Evolutionary conservation across 2,888 invertebrate species (phyloP).

Genomic region (Machimus rusticus): DNA sequence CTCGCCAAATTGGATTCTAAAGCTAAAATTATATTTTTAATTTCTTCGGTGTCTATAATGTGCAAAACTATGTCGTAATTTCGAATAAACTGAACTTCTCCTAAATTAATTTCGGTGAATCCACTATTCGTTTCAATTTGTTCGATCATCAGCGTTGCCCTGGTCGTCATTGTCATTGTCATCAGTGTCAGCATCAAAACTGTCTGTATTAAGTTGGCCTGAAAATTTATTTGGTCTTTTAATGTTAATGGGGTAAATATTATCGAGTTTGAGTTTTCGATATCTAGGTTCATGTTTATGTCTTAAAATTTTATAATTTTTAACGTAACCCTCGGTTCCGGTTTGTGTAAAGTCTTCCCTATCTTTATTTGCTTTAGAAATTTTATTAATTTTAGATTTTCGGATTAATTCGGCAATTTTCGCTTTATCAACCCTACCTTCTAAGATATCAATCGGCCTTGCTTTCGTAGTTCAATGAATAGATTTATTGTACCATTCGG

Average conservation of each 20-base stretch:
- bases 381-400: slow-evolving; percentile 11
- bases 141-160: no score
- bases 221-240: slow-evolving; percentile 47
- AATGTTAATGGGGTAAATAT: slow-evolving; percentile 39
- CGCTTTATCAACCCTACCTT: background rate
- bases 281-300: slow-evolving; percentile 48
- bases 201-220: slow-evolving; percentile 33
- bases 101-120: no score
- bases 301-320: slow-evolving; percentile 43
- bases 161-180: no score
- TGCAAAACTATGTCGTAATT: no score
- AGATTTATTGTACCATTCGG: slow-evolving; percentile 44
- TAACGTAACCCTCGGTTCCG: slow-evolving; percentile 25
- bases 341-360: slow-evolving; percentile 30
- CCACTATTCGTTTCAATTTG: no score
- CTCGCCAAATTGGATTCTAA: background rate
- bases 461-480: slow-evolving; percentile 37
- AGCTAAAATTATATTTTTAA: background rate
- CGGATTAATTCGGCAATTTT: background rate
- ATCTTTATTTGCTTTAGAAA: slow-evolving; percentile 24
- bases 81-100: no score
- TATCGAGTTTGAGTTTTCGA: slow-evolving; percentile 22
- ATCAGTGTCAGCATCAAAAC: no score
- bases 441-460: slow-evolving; percentile 15
- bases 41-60: no score